phyloP scores from a whole-genome alignment of 1,140 invertebrate genomes.

The Lasioglossum albipes region DNA sequence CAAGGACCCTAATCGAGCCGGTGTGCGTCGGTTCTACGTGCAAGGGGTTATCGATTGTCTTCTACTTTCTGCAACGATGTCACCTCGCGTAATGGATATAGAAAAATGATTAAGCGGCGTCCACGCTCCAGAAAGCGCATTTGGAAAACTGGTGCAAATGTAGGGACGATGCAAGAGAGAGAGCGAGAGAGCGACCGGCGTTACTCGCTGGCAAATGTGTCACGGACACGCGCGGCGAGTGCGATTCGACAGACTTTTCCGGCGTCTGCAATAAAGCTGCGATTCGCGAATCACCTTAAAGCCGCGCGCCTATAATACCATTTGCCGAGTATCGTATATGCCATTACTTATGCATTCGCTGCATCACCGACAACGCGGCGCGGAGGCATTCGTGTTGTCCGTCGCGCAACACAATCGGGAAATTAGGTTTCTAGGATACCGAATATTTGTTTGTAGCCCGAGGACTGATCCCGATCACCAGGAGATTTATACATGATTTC shows the following conservation, averaged over 20 bases:
- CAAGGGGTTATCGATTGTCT: constrained; percentile 35
- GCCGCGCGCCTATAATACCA: constrained; percentile 38
- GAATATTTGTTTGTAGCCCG: neutral
- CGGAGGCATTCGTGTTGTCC: neutral
- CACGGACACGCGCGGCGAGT: constrained; percentile 37
- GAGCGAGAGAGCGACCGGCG: neutral
- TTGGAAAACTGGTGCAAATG: constrained; percentile 43
- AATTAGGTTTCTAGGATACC: neutral
- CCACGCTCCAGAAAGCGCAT: constrained; percentile 49
- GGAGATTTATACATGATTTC: no score
- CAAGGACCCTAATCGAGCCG: no score
- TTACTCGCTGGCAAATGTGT: constrained; percentile 46
- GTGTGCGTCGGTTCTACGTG: neutral
- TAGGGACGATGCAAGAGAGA: constrained; percentile 24
- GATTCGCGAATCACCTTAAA: constrained; percentile 47
- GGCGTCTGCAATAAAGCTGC: constrained; percentile 48
- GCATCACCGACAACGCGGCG: no score
- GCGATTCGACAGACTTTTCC: constrained; percentile 48
- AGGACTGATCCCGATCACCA: neutral
- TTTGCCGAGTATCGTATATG: constrained; percentile 19
- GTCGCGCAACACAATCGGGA: neutral
- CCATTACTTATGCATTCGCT: neutral
- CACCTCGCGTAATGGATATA: constrained; percentile 24
- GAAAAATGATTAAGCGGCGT: constrained; percentile 52
- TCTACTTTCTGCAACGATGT: neutral